A percentile compares a stretch with the other conserved stretches of the same genome.
These are phyloP conservation scores for Calameuta filiformis DNA, from an alignment of 2,888 invertebrate genomes.

Conservation along the genomic window DNA sequence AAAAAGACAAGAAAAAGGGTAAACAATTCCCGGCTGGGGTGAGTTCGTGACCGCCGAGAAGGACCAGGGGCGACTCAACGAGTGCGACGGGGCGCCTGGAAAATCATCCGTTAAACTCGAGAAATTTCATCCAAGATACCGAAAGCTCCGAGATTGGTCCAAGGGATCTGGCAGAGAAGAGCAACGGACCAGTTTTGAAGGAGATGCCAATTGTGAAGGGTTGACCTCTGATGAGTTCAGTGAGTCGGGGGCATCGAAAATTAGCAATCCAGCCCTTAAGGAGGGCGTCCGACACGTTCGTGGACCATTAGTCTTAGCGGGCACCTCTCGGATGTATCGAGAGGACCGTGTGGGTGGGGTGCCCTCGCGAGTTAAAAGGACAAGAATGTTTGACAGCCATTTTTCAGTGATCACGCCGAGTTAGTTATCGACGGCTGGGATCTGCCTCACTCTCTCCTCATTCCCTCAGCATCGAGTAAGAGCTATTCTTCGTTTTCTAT, in stretches of 20 bases:
- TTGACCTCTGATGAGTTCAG: conserved; percentile 19
- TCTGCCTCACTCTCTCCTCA: conserved; percentile 43
- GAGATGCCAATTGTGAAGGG: conserved; percentile 30
- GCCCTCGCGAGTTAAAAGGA: conserved; percentile 58
- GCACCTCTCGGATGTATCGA: conserved; percentile 9
- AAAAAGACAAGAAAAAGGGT: too few relatives aligned
- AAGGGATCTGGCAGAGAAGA: too few relatives aligned
- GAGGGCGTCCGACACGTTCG: conserved; percentile 47
- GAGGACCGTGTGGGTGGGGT: conserved; percentile 49
- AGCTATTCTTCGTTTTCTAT: conserved; percentile 51
- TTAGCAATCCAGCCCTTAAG: conserved; percentile 48
- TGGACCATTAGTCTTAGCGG: conserved; percentile 51
- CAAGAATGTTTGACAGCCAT: conserved; percentile 64
- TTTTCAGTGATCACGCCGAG: conserved; percentile 63
- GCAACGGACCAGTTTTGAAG: too few relatives aligned
- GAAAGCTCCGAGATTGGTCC: too few relatives aligned
- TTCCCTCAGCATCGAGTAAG: conserved; percentile 40
- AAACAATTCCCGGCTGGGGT: too few relatives aligned
- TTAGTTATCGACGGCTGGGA: conserved; percentile 58
- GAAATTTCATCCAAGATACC: too few relatives aligned
- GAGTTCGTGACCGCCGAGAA: too few relatives aligned
- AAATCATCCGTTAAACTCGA: too few relatives aligned
- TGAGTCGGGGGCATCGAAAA: conserved; percentile 43
- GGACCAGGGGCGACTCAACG: too few relatives aligned
- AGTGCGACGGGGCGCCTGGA: too few relatives aligned